Percentiles rank a stretch among this genome's conserved stretches.
phyloP scores from a whole-genome alignment of 2,888 invertebrate species.

The Cecidostiba fungosa region DNA sequence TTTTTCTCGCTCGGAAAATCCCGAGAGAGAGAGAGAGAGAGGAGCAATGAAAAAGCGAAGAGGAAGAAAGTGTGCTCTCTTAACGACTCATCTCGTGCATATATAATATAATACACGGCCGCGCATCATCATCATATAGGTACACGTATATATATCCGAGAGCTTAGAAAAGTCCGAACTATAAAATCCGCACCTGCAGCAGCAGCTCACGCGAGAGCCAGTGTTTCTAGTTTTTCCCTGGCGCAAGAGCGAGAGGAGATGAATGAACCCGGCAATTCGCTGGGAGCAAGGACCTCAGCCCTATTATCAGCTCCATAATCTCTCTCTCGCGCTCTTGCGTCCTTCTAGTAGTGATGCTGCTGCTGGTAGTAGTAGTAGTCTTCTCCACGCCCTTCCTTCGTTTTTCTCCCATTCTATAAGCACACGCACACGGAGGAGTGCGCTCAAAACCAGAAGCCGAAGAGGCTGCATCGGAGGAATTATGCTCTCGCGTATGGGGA shows the following conservation, averaged over 20 bases:
- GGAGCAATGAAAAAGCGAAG: background rate
- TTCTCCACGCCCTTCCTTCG: slow-evolving; percentile 35
- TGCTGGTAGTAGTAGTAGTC: slow-evolving; percentile 50
- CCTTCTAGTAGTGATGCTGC: background rate
- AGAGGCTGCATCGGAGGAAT: background rate
- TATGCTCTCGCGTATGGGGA: slow-evolving; percentile 1
- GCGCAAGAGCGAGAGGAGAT: slow-evolving; percentile 71
- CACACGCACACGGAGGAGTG: slow-evolving; percentile 14
- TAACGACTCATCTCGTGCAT: slow-evolving; percentile 33
- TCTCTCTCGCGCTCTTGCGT: slow-evolving; percentile 15
- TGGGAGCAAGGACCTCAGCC: slow-evolving; percentile 75
- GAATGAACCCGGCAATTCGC: slow-evolving; percentile 80
- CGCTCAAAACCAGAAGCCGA: slow-evolving; percentile 66
- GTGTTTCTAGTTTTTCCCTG: slow-evolving; percentile 62
- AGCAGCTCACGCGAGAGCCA: slow-evolving; percentile 15
- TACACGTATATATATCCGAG: background rate
- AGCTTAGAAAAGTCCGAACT: slow-evolving; percentile 20
- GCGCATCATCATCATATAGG: background rate
- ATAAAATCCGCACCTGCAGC: slow-evolving; percentile 55
- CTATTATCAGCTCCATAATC: slow-evolving; percentile 7
- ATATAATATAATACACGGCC: background rate
- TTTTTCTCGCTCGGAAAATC: slow-evolving; percentile 20
- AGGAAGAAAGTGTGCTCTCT: background rate
- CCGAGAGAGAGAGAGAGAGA: background rate
- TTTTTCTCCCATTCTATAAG: slow-evolving; percentile 20